Evolutionary conservation across 2,888 invertebrate species (phyloP).

Genomic region (Caenorhabditis sp.): DNA sequence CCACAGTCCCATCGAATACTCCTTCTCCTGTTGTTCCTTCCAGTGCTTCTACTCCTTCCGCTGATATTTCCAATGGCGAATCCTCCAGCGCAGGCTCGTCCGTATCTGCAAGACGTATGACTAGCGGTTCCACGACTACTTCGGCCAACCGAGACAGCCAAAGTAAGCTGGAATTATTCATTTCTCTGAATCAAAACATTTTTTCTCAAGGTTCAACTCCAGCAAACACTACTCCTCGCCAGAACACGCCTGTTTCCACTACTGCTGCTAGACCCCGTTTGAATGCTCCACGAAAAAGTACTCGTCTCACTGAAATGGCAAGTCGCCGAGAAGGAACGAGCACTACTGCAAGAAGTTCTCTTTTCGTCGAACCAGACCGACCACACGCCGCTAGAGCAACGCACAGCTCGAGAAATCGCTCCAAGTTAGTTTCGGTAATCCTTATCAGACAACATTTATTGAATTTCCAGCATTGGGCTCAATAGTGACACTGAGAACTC

Average conservation of each 20-base stretch:
- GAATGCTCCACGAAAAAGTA: conserved; percentile 47
- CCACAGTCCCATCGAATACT: not conserved
- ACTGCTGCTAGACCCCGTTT: not conserved
- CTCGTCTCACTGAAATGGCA: conserved; percentile 40
- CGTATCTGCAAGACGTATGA: not conserved
- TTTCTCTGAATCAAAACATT: not conserved
- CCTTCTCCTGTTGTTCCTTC: conserved; percentile 8
- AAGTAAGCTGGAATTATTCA: not conserved
- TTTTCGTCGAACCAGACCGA: conserved; percentile 38
- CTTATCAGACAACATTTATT: not conserved
- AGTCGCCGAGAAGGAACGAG: conserved; percentile 15
- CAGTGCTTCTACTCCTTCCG: not conserved
- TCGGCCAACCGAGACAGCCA: not conserved
- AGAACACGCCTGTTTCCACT: conserved; percentile 5
- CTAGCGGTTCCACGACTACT: not conserved
- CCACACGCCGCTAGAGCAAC: conserved; percentile 52
- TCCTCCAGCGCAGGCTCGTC: not conserved
- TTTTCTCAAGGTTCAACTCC: not conserved
- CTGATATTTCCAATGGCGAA: not conserved
- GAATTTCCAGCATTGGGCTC: conserved; percentile 23
- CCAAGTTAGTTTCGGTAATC: conserved; percentile 17
- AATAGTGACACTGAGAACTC: conserved; percentile 60
- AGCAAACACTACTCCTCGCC: not conserved
- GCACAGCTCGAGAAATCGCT: conserved; percentile 39
- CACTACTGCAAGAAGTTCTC: not conserved